These are phyloP conservation scores for Neopelma chrysocephalum DNA, from an alignment of 2,797 vertebrate species.

Conservation along the genomic window DNA sequence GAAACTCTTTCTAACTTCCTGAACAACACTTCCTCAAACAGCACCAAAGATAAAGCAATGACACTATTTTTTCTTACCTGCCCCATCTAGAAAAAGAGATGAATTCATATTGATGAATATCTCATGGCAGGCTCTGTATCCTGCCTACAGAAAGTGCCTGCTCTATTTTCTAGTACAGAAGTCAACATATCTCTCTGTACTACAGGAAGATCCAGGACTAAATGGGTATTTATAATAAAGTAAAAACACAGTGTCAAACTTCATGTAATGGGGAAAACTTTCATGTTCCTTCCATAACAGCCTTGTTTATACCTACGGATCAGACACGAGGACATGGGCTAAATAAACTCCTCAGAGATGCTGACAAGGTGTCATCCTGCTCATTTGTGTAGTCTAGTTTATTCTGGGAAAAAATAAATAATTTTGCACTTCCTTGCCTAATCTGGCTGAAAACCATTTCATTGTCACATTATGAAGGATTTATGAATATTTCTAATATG, in stretches of 20 bases:
- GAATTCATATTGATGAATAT: background rate
- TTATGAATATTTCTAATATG: slow-evolving; percentile 10
- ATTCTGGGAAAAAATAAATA: slow-evolving; percentile 9
- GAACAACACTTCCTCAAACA: background rate
- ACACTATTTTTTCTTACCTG: background rate
- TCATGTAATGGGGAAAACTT: background rate
- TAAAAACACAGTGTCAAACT: background rate
- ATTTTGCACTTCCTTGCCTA: background rate
- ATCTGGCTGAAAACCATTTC: slow-evolving; percentile 9
- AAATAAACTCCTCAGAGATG: background rate
- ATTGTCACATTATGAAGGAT: slow-evolving; percentile 2
- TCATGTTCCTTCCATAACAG: background rate
- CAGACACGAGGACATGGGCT: background rate
- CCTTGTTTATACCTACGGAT: background rate
- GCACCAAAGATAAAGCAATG: background rate
- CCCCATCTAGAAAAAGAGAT: background rate
- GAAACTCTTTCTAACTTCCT: background rate
- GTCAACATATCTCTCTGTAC: background rate
- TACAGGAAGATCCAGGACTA: background rate
- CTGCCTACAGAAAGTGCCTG: background rate
- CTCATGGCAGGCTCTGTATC: background rate
- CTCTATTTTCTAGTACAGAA: background rate
- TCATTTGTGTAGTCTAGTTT: background rate
- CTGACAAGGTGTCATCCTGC: background rate
- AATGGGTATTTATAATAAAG: background rate